These are phyloP conservation scores for Tachuris rubrigastra DNA, from an alignment of 2,113 vertebrate species.

Conservation along the genomic window DNA sequence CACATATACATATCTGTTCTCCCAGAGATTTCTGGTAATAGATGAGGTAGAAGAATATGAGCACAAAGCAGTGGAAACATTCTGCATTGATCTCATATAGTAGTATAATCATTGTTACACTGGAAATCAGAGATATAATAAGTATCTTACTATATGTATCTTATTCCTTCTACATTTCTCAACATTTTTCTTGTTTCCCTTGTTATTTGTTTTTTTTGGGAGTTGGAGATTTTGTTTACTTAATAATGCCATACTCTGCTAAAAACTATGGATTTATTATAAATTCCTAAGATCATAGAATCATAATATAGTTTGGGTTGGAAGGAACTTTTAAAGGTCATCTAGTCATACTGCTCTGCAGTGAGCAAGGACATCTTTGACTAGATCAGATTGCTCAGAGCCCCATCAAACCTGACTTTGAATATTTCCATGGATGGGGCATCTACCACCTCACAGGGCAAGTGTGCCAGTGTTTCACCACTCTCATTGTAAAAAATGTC, in stretches of 20 bases:
- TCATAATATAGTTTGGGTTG: neutral
- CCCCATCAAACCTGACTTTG: neutral
- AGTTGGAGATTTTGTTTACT: neutral
- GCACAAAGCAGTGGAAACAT: neutral
- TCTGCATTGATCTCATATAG: neutral
- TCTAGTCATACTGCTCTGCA: neutral
- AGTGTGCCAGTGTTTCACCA: neutral
- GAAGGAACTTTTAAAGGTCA: neutral
- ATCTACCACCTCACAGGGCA: neutral
- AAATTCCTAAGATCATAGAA: neutral
- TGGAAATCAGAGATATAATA: neutral
- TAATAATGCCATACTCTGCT: neutral
- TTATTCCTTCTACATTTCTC: neutral
- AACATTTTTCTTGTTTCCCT: neutral
- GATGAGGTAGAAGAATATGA: neutral
- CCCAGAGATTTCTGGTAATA: neutral
- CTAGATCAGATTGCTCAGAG: neutral
- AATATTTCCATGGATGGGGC: neutral
- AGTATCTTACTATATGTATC: neutral
- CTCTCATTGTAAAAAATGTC: neutral
- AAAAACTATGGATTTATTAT: neutral
- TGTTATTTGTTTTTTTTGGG: neutral
- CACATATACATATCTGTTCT: neutral
- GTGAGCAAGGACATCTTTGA: neutral
- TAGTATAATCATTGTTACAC: accelerated